Conservation (phyloP, 2,113 vertebrate species). For the Eleginops maclovinus region DNA sequence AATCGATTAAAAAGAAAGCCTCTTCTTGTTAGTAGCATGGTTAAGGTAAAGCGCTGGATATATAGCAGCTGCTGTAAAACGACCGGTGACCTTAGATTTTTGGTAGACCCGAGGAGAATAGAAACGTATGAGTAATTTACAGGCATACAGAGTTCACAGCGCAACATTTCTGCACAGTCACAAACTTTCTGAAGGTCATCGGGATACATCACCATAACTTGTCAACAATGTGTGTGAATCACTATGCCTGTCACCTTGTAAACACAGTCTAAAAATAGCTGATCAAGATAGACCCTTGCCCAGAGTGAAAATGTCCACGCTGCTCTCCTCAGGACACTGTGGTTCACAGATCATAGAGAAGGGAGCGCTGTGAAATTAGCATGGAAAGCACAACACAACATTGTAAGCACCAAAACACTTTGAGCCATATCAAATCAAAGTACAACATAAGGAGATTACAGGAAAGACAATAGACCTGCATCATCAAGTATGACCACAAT, state of each 20-base stretch:
- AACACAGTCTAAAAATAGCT: slow-evolving; percentile 52
- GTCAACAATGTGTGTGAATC: slow-evolving; percentile 46
- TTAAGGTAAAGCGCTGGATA: background rate
- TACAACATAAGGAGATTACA: slow-evolving; percentile 4
- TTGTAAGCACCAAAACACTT: background rate
- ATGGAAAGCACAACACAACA: background rate
- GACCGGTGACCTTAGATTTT: background rate
- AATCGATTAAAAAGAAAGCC: slow-evolving; percentile 1
- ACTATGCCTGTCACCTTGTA: slow-evolving; percentile 45
- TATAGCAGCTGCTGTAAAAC: background rate
- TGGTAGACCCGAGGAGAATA: background rate
- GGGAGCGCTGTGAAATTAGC: background rate
- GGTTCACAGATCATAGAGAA: background rate
- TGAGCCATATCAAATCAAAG: slow-evolving; percentile 10
- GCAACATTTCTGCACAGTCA: slow-evolving; percentile 25
- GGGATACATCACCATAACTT: slow-evolving; percentile 47
- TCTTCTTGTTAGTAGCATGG: background rate
- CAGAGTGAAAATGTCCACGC: slow-evolving; percentile 3
- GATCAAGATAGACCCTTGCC: slow-evolving; percentile 25
- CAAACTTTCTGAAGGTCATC: slow-evolving; percentile 51
- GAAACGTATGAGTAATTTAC: background rate
- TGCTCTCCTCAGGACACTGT: background rate
- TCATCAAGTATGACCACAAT: slow-evolving; percentile 51
- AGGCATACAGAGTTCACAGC: background rate
- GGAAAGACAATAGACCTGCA: slow-evolving; percentile 34